Evolutionary conservation across 2,113 vertebrate genomes (phyloP), one percentile per base, ranked within the genome.

Genomic region (Petrocephalus zakoni): DNA sequence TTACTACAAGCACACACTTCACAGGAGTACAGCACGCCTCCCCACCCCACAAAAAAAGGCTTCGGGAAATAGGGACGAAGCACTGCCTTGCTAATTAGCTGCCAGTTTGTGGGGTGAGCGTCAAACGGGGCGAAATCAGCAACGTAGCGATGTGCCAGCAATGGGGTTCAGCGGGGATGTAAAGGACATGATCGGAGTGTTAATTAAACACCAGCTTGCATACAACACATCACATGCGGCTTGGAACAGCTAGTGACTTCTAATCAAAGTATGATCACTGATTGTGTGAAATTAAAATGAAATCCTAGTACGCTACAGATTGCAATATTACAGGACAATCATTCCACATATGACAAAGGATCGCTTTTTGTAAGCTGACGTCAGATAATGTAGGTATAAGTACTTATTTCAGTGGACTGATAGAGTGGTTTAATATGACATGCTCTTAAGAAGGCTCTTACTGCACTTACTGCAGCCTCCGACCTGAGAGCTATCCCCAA

Each of bases 201-300:
- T 49, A 83, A 49, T 49, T 83, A 47, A 49, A 83, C 37, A 46
- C 34, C 42, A 83, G 46, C 42, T 47, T 83, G 42, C 37, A 83
- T 11, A 22, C 46, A 46, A 49, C 46, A 83, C 21, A 82, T 47
- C 78, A 82, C 37, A n/a, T 22, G 37, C 9, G 21, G 37, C 81
- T 11, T 11, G 11, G 21, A 83, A 21, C 9, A n/a, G 81, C 72
- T 42, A 78, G 72, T 68, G 29, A 42, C 72, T 78, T 19, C 72
- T 78, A 78, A 78, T 37, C 34, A 78, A 78, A 78, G 72, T n/a
- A 68, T 42, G 72, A 78, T 78, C 72, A 78, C 72, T 78, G 72
- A 78, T 78, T 34, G 72, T 78, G 72, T 78, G 72, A 42, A 78
- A 34, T 78, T 4, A 42, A 42, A 37, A 75, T 17, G 6, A 75